Evolutionary conservation across 1,140 invertebrate species (phyloP), one percentile per base, ranked within the genome.

Genomic region (Antheraea mylitta): DNA sequence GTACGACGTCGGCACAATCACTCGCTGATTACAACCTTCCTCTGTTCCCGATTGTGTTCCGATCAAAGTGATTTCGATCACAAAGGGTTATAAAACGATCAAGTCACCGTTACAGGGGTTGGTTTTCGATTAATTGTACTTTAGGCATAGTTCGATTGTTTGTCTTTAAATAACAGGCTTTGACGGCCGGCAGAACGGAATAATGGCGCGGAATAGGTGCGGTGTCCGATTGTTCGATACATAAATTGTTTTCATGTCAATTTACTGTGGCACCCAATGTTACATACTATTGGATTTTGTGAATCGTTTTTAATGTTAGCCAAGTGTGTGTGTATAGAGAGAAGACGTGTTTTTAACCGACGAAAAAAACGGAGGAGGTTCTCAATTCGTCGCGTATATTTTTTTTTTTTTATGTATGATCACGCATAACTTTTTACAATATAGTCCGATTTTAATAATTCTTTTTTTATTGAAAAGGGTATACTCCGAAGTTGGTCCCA

Each of bases 31-130:
- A 78, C 76, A 70, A 64, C 76, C 74, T 81, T 82, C 72, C 78
- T 73, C 72, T 77, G 72, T 73, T 81, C 73, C 73, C 76, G 73
- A 81, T 81, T 77, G 75, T 76, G 70, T 72, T 79, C 70, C 77
- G 75, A 82, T 84, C 85, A 85, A 83, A 89, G 83, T 83, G 80
- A 81, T 83, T 86, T 65, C 66, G 76, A 77, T 79, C 77, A 86
- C 83, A 86, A 87, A 86, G 82, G 79, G 76, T 81, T 86, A 78
- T 76, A 82, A 82, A 89, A 83, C 76, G 75, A 66, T 69, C 75
- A 66, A 78, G 78, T 82, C 81, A 80, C 72, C 69, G 63, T 60
- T 67, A 71, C 64, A 59, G 70, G 67, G 62, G 64, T 66, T 74
- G 73, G 62, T 73, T 73, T 71, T 60, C 60, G 74, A 79, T 84